Evolutionary conservation across 2,888 invertebrate genomes (phyloP).

Genomic region (Liposcelis brunnea): DNA sequence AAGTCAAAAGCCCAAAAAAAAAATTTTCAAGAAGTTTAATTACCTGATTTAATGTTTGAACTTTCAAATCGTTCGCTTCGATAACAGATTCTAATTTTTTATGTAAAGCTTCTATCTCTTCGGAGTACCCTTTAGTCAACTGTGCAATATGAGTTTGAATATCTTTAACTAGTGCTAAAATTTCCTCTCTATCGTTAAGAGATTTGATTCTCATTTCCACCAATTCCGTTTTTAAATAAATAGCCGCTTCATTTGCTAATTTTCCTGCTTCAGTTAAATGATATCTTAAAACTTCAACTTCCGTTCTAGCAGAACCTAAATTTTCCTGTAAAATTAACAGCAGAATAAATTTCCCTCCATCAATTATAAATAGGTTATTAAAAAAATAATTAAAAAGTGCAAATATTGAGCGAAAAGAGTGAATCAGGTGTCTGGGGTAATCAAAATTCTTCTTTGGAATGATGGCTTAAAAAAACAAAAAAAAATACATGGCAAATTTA

Average conservation of each 20-base stretch:
- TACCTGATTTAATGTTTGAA: constrained; percentile 18
- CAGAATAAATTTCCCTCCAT: too few relatives aligned
- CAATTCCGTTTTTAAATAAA: constrained; percentile 42
- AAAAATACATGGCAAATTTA: neutral
- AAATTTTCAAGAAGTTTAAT: too few relatives aligned
- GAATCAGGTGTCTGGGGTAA: neutral
- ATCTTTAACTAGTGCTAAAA: constrained; percentile 24
- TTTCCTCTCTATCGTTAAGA: constrained; percentile 31
- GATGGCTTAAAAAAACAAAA: neutral
- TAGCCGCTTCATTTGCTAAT: constrained; percentile 36
- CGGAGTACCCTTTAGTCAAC: constrained; percentile 18
- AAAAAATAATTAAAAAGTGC: neutral
- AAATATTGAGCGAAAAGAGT: neutral
- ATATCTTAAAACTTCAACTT: constrained; percentile 42
- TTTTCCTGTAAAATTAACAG: constrained; percentile 40
- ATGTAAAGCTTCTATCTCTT: constrained; percentile 31
- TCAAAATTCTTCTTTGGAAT: neutral
- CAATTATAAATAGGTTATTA: neutral
- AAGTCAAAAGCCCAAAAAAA: too few relatives aligned
- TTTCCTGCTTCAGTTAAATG: constrained; percentile 34
- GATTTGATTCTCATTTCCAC: constrained; percentile 34
- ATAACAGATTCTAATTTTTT: constrained; percentile 37
- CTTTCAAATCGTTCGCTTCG: constrained; percentile 33
- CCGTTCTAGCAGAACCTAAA: constrained; percentile 45
- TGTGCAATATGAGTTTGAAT: constrained; percentile 15